Evolutionary conservation across 2,797 vertebrate species (phyloP), one percentile per base, ranked within the genome.

Genomic region (Crax fasciolata): DNA sequence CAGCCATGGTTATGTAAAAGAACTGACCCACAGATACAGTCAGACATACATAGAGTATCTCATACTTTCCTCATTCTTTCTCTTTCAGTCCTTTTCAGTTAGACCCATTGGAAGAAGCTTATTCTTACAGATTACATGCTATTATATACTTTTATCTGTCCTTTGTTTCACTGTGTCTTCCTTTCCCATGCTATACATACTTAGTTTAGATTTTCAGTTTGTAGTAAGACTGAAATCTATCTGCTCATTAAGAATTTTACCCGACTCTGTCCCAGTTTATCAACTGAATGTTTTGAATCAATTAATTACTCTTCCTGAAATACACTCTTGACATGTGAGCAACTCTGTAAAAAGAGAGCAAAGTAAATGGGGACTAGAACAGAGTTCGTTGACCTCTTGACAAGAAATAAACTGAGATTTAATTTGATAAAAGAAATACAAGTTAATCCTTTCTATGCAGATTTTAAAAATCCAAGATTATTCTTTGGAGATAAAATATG

Each of bases 401-500:
- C 7, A 82, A 66, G 43, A 87, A 91, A 66, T 62, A 12, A 93
- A 65, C 3, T 2, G 59, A 84, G 13, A 67, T n/a, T 58, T 46
- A 48, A 24, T 61, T 54, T 39, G 5, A 11, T 19, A 13, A 44
- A 84, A 89, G 68, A 59, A 67, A 25, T 30, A 4, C 2, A 11
- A 57, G 9, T 30, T 28, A 51, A 57, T 73, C 52, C 1, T 89
- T 75, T 70, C 39, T 24, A 51, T 0, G 0, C 10, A 28, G 13
- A 38, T 57, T 82, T 44, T 25, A 79, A 82, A 79, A 54, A 14
- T 46, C 1, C 79, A n/a, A 62, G 89, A 24, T 48, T 3, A 12
- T 11, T 1, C 41, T 82, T 76, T 72, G 46, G 43, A 82, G 3
- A 9, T 27, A 70, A 10, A 59, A 59, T 54, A 35, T 5, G 24